Evolutionary conservation across 2,888 invertebrate genomes (phyloP), one percentile per base, ranked within the genome.

Genomic region (Atrina japonica): DNA sequence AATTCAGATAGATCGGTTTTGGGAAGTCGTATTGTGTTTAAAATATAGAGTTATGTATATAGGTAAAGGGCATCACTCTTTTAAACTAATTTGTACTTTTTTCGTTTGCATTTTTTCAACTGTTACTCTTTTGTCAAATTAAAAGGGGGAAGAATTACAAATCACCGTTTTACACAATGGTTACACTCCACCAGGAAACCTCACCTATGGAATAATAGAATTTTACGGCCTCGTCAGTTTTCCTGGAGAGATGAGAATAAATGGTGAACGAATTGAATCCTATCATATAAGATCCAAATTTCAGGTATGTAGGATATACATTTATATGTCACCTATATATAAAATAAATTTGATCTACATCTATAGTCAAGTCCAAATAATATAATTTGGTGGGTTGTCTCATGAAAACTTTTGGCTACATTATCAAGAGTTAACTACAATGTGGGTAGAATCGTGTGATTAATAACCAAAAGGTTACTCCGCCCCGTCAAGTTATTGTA

Each of bases 151-250:
- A 27, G 43, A 53, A 18, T 52, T 81, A 29, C 47, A 52, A 9
- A 70, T 77, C 9, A 27, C 49, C 0, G 69, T 70, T 14, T n/a
- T 49, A 14, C 63, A 69, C 11, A 29, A 58, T n/a, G 59, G 60
- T 2, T 70, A 72, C 25, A 40, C 43, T 11, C 56, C 49, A 27
- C 60, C 76, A 7, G 49, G 56, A 0, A 30, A 45, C 3, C 64
- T 77, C 1, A 7, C n/a, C 14, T 63, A 75, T 30, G 61, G 68
- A 23, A 75, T 68, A 1, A 64, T 81, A 49, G 79, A 81, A 30
- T 66, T 81, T 40, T 75, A 69, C 49, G 81, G 81, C 9, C 52
- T 81, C 30, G 16, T 49, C 14, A 35, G 68, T 2, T 40, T 75
- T 7, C 78, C 75, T 3, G n/a, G 29, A 21, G 21, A 41, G 1